Base-by-base conservation (phyloP, 2,797 vertebrate species). In the Tadarida brasiliensis region DNA sequence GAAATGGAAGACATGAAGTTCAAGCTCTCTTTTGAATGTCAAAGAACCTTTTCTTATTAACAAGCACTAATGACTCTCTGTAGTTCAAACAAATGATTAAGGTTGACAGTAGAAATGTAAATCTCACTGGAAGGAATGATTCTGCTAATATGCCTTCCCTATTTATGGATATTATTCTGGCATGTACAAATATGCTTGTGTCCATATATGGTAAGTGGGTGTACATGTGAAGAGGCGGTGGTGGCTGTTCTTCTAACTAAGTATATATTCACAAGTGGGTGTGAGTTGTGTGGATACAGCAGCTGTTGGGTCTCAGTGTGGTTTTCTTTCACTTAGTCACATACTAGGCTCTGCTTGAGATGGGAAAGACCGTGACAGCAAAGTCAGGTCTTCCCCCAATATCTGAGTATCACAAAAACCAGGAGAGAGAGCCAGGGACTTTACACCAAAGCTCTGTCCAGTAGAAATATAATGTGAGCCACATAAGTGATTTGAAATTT, bases 91-190 rank as follows among this genome's bases (percentile, higher is more conserved):
- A 88, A 88, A 94, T 33, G 57, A 59, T 90, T 94, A 61, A 51
- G n/a, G 30, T 77, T 96, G 44, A 94, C 28, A 89, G 54, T 80
- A 81, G 68, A 95, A 92, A 71, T 83, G 63, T 86, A 94, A 94
- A 92, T 88, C 83, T 95, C 59, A 61, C 76, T 93, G 70, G 76
- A 85, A 76, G 26, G 90, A 88, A 65, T 61, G 54, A 80, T 87
- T 80, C 82, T 80, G 87, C 15, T 76, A 92, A 92, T 94, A 80
- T 71, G 65, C 15, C 28, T 92, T 94, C 26, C 33, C 67, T 94
- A 86, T 93, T 96, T 92, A 65, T 95, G 30, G 94, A 19, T 92
- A 73, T 96, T 95, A 70, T 95, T 94, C 87, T 90, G 95, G 96
- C 78, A 83, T 63, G 35, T 74, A 61, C 47, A 67, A 78, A 92